Conservation (phyloP, 2,888 invertebrate genomes). For the Drosophila borealis region DNA sequence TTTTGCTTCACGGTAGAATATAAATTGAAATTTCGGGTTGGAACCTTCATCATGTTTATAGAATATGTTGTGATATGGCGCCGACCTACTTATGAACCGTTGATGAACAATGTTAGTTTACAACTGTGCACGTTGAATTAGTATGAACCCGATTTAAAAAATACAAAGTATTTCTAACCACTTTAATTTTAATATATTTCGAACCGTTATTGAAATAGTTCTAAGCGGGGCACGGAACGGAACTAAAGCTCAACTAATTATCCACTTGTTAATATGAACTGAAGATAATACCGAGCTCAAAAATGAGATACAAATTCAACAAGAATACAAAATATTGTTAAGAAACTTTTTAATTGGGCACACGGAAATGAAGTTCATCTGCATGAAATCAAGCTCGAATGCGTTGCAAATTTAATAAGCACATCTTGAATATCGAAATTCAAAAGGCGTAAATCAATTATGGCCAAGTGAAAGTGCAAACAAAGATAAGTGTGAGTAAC, state of each 20-base stretch:
- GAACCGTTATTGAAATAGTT: background rate
- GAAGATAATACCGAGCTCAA: background rate
- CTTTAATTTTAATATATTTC: too few species aligned
- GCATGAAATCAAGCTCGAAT: slow-evolving; percentile 5
- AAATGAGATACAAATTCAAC: slow-evolving; percentile 3
- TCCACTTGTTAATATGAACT: too few species aligned
- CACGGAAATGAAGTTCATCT: background rate
- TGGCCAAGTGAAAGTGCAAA: slow-evolving; percentile 8
- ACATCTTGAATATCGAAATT: slow-evolving; percentile 2
- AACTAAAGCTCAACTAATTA: background rate
- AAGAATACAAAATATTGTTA: slow-evolving; percentile 14
- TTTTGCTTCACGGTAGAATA: too few species aligned
- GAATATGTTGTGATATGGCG: too few species aligned
- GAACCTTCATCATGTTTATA: too few species aligned
- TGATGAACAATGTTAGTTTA: too few species aligned
- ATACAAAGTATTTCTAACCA: too few species aligned
- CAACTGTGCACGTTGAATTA: too few species aligned
- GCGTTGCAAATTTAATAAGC: slow-evolving; percentile 46
- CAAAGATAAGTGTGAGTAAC: background rate
- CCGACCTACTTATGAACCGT: too few species aligned
- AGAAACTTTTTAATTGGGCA: slow-evolving; percentile 56
- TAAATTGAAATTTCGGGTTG: too few species aligned
- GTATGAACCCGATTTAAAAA: too few species aligned
- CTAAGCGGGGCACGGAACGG: background rate
- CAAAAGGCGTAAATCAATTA: slow-evolving; percentile 11